Base-by-base conservation (phyloP, 2,113 vertebrate genomes). In the Tenebrosternarchus preto region DNA sequence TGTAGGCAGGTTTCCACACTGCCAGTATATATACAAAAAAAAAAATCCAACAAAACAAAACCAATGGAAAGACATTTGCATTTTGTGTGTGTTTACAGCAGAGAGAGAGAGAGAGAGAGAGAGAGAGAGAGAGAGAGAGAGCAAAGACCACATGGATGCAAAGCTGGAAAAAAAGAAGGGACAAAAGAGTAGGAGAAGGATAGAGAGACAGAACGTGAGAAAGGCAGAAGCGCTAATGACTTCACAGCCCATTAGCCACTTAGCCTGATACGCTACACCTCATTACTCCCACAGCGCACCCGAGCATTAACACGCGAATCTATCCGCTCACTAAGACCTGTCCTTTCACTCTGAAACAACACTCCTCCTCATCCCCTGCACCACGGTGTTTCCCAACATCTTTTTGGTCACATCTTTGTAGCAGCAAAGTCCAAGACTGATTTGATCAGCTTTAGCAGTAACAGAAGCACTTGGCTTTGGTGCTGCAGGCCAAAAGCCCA, bases 241-340 rank as follows among this genome's bases (percentile, higher is more conserved):
- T 93, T 93, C 91, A 92, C 92, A 93, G 89, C 90, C 90, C 92
- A 93, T 93, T 93, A 93, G 91, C 88, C 89, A 91, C 92, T 92
- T 92, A 93, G 92, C 88, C 90, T 92, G 91, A 92, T 93, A 91
- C 88, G 90, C 91, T 92, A 92, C 92, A 93, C 91, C 90, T 93
- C 92, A 93, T 93, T 93, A 92, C 90, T 89, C 91, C 84, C 85
- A 88, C 84, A 82, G 90, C 86, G 90, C 92, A 92, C 90, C 87
- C 87, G 89, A 91, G 92, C 92, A 90, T 93, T 91, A 92, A 92
- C 81, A 88, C 91, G 88, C 90, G 91, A 92, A 93, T 93, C 88
- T 86, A 88, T 92, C 90, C 92, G 90, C 90, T 92, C 90, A 88
- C 90, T 86, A 91, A 88, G 90, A 91, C 90, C 89, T 92, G 91